Conservation (phyloP, 2,113 vertebrate genomes). For the Sarotherodon lohbergeri region DNA sequence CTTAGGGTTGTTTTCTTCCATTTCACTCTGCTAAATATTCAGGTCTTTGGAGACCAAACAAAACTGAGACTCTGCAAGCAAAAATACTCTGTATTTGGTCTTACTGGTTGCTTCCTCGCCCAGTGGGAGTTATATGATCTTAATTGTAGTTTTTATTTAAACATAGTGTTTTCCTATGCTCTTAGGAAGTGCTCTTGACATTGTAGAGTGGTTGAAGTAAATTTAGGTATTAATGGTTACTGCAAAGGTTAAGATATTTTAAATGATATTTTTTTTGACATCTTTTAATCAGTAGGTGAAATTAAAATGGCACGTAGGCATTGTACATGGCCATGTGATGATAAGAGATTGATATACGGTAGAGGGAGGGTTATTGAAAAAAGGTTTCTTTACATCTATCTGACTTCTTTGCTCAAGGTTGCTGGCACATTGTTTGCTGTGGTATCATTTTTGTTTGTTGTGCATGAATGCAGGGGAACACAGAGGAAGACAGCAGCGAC, state of each 20-base stretch:
- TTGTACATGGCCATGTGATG: background rate
- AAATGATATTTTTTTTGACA: background rate
- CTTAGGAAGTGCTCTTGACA: background rate
- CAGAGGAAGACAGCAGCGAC: background rate
- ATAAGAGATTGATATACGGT: background rate
- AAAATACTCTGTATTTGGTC: background rate
- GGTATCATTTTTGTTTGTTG: background rate
- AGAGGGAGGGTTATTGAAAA: background rate
- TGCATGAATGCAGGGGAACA: background rate
- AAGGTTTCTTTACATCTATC: background rate
- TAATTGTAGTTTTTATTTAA: background rate
- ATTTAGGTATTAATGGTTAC: background rate
- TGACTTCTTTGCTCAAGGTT: background rate
- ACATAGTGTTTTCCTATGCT: background rate
- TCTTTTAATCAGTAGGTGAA: background rate
- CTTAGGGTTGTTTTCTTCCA: background rate
- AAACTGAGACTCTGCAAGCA: background rate
- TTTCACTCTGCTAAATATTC: background rate
- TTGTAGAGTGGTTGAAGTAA: background rate
- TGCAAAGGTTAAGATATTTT: background rate
- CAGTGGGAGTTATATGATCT: background rate
- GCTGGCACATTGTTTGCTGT: background rate
- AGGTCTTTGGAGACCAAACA: background rate
- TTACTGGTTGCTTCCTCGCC: background rate
- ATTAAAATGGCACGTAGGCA: background rate